Base-by-base conservation (phyloP, 2,113 vertebrate genomes). In the Lycaon pictus region DNA sequence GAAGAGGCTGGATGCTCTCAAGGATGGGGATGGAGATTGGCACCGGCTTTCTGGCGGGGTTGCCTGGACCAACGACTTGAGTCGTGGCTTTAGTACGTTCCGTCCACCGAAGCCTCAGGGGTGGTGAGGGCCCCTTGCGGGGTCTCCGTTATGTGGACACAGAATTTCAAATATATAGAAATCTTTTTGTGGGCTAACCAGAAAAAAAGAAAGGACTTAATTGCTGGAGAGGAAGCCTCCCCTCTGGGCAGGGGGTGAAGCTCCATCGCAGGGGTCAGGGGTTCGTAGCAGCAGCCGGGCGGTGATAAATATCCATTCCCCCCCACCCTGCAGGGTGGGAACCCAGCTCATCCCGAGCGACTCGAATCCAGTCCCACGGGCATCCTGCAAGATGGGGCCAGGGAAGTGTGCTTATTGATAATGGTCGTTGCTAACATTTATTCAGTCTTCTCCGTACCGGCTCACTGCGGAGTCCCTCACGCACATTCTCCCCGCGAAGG, bases 21-120 rank as follows among this genome's bases (percentile, higher is more conserved):
- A 88, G 27, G 1, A 8, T 55, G 37, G 25, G 92, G 53, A 6
- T 71, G 88, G 87, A 74, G 55, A 19, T 1, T 5, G 85, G 65
- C 16, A 0, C 0, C 3, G 48, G 48, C 80, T 63, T 22, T 1
- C 7, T 37, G 7, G 0, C 0, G 1, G 15, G n/a, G n/a, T 19
- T 4, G 20, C 32, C 62, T 23, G 1, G 56, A 3, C 43, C 43
- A 43, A 43, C 43, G 6, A 43, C 37, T 16, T 0, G 5, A n/a
- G 32, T 9, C 0, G 19, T 16, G 4, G 35, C 2, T 3, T 3
- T 13, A 25, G 25, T 4, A 12, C 22, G 3, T 76, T 32, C 35
- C 20, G 77, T 37, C 29, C 27, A 37, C 7, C 1, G n/a, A 84
- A 48, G 48, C 35, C 62, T 11, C 4, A 7, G 29, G 48, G 9